Percentiles rank a stretch among this genome's conserved stretches.
Conservation (phyloP, 2,113 vertebrate genomes). For the Myotis brandtii region DNA sequence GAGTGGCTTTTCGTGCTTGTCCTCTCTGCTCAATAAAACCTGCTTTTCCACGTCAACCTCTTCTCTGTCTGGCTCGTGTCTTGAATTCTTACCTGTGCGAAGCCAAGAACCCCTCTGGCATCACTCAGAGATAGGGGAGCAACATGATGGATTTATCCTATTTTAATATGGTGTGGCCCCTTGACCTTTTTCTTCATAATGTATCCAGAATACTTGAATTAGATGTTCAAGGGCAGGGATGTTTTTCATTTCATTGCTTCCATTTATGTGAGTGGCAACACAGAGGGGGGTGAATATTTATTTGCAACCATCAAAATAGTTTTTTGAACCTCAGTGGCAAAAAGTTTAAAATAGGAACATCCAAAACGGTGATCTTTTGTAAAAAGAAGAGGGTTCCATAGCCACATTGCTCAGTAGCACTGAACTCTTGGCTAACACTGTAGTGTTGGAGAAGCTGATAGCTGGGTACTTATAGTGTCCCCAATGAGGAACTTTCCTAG, state of each 20-base stretch:
- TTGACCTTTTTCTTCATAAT: not conserved
- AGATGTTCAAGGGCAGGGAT: not conserved
- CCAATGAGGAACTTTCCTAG: not conserved
- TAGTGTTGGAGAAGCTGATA: not conserved
- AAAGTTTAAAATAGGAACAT: not conserved
- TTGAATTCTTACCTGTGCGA: not conserved
- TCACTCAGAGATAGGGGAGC: not conserved
- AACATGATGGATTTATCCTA: not conserved
- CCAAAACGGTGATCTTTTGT: not conserved
- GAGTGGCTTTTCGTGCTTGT: not conserved
- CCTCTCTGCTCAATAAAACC: not conserved
- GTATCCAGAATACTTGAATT: not conserved
- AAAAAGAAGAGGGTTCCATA: not conserved
- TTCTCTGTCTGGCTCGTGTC: not conserved
- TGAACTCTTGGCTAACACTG: not conserved
- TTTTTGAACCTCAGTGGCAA: not conserved
- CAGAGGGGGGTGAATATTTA: not conserved
- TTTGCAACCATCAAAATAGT: not conserved
- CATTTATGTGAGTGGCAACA: not conserved
- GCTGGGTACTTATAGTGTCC: fast-evolving
- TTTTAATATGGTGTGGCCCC: not conserved
- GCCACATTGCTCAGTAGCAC: no score
- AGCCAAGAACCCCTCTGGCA: not conserved
- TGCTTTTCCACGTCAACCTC: not conserved
- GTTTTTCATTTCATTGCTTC: not conserved